Evolutionary conservation across 2,888 invertebrate genomes (phyloP), one percentile per base, ranked within the genome.

Genomic region (Drosophila siamana): DNA sequence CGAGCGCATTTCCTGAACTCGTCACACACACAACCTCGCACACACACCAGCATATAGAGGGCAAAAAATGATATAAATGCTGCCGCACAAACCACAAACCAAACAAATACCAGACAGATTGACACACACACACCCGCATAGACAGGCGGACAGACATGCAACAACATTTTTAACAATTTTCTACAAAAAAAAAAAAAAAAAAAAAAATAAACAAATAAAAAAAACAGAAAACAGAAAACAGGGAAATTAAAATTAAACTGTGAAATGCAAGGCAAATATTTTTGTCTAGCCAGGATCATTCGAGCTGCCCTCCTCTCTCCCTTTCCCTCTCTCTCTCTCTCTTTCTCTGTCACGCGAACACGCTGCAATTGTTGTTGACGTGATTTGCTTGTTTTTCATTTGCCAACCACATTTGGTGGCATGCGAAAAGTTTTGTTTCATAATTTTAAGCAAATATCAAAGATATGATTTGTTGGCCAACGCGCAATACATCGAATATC

Each of bases 361-460:
- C 33, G 30, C 9, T 40, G 66, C 76, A 71, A 40, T 71, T 83
- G 65, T 61, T 68, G 61, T 24, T 43, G 30, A 22, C 73, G 71
- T 81, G 77, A 78, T 85, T 80, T 83, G 87, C 87, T 87, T 83
- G 79, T 74, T 87, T 83, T 83, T 70, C 87, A 85, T 82, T 86
- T 73, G 64, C 59, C 78, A 75, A 69, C 76, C 84, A 66, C 81
- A 84, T 71, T 84, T 84, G 69, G 84, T 67, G 74, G 76, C 62
- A 67, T 50, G 73, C 64, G 8, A 40, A 65, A 67, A 81, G 72
- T 79, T 79, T 71, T 79, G 85, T 68, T 82, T 72, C 68, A 82
- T 82, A 85, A 82, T 82, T 85, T 82, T 79, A 85, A 82, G 79
- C 82, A 82, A 82, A 82, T 79, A 82, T 54, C 60, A 24, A 47